phyloP scores from a whole-genome alignment of 2,113 vertebrate genomes.

The Pristiophorus japonicus region DNA sequence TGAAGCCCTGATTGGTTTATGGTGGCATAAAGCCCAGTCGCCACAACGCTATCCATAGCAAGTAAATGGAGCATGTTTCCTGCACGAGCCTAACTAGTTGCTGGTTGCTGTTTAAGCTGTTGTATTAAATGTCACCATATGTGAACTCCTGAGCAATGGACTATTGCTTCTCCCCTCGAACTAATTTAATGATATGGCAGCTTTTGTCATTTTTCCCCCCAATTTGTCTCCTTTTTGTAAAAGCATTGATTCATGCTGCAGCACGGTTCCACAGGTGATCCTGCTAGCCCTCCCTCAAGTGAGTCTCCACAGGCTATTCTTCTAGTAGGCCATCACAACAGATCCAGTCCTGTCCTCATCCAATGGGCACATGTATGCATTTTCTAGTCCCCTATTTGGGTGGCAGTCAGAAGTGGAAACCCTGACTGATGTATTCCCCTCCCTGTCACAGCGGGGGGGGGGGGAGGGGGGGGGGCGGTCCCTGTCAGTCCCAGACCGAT shows the following conservation, averaged over 20 bases:
- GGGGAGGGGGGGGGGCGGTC: too few species aligned
- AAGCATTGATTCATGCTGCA: not conserved
- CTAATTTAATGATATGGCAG: not conserved
- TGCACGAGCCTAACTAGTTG: not conserved
- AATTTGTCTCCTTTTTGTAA: not conserved
- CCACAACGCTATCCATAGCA: not conserved
- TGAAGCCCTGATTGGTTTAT: not conserved
- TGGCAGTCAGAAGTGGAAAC: not conserved
- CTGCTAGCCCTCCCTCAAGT: too few species aligned
- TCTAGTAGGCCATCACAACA: not conserved
- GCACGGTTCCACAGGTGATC: not conserved
- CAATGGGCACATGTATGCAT: too few species aligned
- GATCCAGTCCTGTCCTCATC: not conserved
- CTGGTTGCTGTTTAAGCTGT: not conserved
- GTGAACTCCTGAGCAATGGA: not conserved
- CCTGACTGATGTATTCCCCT: not conserved
- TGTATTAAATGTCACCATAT: not conserved
- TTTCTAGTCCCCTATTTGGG: not conserved
- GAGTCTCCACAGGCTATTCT: not conserved
- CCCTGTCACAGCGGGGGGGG: not conserved
- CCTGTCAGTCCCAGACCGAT: not conserved
- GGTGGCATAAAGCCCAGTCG: not conserved
- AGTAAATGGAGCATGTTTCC: not conserved
- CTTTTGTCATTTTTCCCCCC: not conserved
- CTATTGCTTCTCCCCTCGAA: not conserved